Conservation (phyloP, 2,888 invertebrate species). For the Dione vanillae region DNA sequence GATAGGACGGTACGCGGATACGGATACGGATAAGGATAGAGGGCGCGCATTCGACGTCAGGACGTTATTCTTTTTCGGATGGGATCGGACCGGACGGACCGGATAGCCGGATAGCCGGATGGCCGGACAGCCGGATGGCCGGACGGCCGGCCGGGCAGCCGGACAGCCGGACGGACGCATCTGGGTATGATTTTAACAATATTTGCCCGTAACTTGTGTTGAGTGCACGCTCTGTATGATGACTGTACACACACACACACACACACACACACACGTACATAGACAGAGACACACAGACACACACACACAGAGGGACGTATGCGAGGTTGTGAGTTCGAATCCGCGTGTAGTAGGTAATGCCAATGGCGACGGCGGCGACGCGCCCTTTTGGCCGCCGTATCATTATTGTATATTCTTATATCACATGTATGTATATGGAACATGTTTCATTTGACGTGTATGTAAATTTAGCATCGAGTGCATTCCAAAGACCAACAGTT, state of each 20-base stretch:
- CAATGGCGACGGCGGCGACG: too few species aligned
- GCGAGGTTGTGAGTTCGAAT: neutral
- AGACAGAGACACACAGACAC: neutral
- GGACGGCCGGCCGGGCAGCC: slow-evolving; percentile 7
- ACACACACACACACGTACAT: neutral
- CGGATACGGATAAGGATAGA: slow-evolving; percentile 43
- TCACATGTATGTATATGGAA: slow-evolving; percentile 56
- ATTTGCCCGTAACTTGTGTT: slow-evolving; percentile 75
- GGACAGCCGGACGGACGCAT: slow-evolving; percentile 54
- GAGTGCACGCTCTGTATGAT: slow-evolving; percentile 78
- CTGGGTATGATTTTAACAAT: slow-evolving; percentile 80
- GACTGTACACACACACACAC: slow-evolving; percentile 52
- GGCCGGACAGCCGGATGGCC: slow-evolving; percentile 44
- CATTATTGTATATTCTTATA: slow-evolving; percentile 44
- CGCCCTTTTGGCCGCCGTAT: slow-evolving; percentile 10
- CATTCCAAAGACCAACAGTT: slow-evolving; percentile 82
- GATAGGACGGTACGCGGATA: slow-evolving; percentile 53
- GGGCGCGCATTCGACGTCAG: slow-evolving; percentile 58
- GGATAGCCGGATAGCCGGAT: slow-evolving; percentile 50
- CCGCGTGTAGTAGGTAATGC: slow-evolving; percentile 1
- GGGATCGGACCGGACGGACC: slow-evolving; percentile 55
- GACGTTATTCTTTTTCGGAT: slow-evolving; percentile 50
- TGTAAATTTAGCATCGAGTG: slow-evolving; percentile 62
- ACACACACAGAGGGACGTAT: neutral
- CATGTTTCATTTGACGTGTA: slow-evolving; percentile 60